Conservation (phyloP, 2,113 vertebrate species). For the Pomatostomus ruficeps region DNA sequence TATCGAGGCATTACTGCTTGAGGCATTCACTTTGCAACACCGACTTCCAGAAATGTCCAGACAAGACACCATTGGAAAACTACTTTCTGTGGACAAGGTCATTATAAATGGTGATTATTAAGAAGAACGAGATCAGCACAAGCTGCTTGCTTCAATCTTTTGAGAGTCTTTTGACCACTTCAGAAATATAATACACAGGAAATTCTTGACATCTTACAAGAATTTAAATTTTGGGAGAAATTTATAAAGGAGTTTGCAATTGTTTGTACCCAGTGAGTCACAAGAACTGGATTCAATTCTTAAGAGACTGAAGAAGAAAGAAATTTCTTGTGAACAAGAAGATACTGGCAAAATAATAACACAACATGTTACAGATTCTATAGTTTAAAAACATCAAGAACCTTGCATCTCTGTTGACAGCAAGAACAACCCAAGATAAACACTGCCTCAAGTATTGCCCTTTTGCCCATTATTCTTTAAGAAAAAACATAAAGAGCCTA, state of each 20-base stretch:
- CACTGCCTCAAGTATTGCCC: background rate
- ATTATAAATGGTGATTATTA: background rate
- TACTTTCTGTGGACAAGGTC: background rate
- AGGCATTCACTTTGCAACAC: background rate
- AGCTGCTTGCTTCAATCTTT: background rate
- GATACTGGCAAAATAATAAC: background rate
- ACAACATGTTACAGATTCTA: background rate
- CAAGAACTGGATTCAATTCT: background rate
- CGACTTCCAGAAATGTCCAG: background rate
- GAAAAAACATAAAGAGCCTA: background rate
- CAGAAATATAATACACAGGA: background rate
- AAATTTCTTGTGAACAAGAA: background rate
- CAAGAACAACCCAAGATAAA: background rate
- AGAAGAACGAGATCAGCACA: background rate
- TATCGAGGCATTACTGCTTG: background rate
- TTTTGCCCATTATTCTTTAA: background rate
- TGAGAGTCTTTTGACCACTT: background rate
- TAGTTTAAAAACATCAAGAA: background rate
- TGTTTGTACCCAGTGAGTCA: background rate
- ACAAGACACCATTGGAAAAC: background rate
- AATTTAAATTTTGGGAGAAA: background rate
- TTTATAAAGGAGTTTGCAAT: background rate
- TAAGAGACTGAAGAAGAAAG: background rate
- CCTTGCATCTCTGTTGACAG: background rate
- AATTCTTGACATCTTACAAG: background rate